Percentiles rank a stretch among this genome's conserved stretches.
Evolutionary conservation across 30 jellyfish, hydroid and myxozoan genomes (phyloP).

Genomic region (Chrysaora quinquecirrha): DNA sequence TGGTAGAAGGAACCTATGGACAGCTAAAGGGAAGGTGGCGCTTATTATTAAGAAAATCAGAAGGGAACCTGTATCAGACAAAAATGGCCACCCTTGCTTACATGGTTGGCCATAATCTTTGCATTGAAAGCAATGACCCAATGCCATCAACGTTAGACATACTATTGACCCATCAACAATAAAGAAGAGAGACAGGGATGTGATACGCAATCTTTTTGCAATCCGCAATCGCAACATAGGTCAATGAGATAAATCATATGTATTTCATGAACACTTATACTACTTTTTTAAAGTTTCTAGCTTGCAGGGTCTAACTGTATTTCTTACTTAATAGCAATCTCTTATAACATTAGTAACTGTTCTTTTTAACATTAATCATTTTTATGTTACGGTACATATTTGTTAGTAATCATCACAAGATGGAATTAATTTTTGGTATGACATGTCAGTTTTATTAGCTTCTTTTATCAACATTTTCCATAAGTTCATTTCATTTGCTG

Average conservation of each 20-base stretch:
- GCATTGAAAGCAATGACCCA: too few species aligned
- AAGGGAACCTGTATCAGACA: constrained; percentile 11
- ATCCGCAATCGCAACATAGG: too few species aligned
- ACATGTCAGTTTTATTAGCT: background rate
- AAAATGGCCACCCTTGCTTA: constrained; percentile 20
- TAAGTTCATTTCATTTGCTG: background rate
- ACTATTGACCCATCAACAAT: too few species aligned
- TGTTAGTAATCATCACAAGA: background rate
- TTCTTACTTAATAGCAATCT: too few species aligned
- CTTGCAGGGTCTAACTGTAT: too few species aligned
- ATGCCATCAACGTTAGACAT: too few species aligned
- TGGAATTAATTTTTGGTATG: background rate
- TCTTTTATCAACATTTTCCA: background rate
- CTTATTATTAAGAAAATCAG: constrained; percentile 35
- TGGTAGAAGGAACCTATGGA: constrained; percentile 75
- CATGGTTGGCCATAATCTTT: background rate
- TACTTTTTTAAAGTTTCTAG: too few species aligned
- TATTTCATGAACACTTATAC: too few species aligned
- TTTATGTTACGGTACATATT: background rate
- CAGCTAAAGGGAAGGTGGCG: constrained; percentile 72
- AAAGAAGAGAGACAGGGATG: too few species aligned
- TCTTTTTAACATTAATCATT: background rate
- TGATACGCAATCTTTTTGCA: too few species aligned
- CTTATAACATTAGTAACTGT: too few species aligned
- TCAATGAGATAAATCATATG: too few species aligned